These are phyloP conservation scores for Rhopalosiphum maidis DNA, from an alignment of 1,140 invertebrate genomes.

Conservation along the genomic window DNA sequence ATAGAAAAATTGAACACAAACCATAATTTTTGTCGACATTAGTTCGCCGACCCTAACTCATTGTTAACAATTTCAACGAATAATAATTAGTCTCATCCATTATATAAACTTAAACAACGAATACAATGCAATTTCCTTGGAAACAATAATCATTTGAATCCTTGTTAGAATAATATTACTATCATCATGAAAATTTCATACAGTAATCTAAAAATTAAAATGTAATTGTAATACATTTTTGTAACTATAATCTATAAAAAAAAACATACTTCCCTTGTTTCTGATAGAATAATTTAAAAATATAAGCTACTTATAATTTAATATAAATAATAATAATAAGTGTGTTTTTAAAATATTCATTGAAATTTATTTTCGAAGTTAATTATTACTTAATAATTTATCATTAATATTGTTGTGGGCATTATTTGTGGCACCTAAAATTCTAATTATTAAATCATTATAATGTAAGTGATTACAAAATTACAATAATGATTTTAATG, in stretches of 20 bases:
- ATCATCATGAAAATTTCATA: neutral
- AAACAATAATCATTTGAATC: slow-evolving; percentile 6
- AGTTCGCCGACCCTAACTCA: neutral
- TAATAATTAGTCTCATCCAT: neutral
- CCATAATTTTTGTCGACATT: slow-evolving; percentile 15
- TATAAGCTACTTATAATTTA: no score
- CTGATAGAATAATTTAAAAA: no score
- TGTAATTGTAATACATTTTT: neutral
- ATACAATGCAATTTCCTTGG: neutral
- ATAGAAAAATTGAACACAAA: neutral
- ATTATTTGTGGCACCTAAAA: no score
- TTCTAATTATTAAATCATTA: no score
- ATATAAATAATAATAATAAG: no score
- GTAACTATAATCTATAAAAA: neutral
- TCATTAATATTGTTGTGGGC: no score
- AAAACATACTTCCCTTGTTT: no score
- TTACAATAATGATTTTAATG: no score
- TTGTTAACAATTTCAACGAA: neutral
- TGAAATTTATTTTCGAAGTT: no score
- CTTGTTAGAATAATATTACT: neutral
- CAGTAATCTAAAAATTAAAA: neutral
- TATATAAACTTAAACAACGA: neutral
- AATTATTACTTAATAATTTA: no score
- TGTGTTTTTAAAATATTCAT: no score
- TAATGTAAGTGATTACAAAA: no score